Conservation (phyloP, 2,888 invertebrate species). For the Noctua comes region DNA sequence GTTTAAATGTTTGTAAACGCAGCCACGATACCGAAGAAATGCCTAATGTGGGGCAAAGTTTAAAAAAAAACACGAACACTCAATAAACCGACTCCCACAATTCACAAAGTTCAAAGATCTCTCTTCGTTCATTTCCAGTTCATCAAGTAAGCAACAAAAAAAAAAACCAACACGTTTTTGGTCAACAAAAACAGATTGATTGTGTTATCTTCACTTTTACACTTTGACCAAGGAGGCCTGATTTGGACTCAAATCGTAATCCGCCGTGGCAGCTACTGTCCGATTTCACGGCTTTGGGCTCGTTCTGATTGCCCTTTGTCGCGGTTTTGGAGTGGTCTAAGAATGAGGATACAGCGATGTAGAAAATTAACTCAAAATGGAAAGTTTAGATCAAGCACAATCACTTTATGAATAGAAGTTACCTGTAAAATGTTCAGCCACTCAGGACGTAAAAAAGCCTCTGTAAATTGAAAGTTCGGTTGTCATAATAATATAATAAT, state of each 20-base stretch:
- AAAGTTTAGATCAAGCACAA: no score
- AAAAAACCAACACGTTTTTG: conserved; percentile 41
- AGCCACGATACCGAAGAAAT: not conserved
- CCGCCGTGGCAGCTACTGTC: conserved; percentile 71
- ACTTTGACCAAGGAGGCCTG: conserved; percentile 65
- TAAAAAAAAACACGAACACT: not conserved
- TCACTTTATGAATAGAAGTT: no score
- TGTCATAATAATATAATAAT: no score
- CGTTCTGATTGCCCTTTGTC: conserved; percentile 69
- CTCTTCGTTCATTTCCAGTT: conserved; percentile 12
- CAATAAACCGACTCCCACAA: not conserved
- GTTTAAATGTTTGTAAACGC: not conserved
- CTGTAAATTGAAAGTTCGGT: no score
- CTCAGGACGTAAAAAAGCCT: no score
- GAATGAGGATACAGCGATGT: conserved; percentile 41
- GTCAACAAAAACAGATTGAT: conserved; percentile 48
- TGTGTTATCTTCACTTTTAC: conserved; percentile 64
- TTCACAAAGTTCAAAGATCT: conserved; percentile 10
- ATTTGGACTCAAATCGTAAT: conserved; percentile 66
- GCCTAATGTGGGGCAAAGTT: not conserved
- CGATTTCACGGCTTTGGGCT: conserved; percentile 70
- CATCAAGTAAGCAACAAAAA: conserved; percentile 30
- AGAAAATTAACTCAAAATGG: no score
- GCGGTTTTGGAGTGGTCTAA: conserved; percentile 50
- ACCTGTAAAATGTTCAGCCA: no score